Evolutionary conservation across 2,797 vertebrate species (phyloP).

Genomic region (Macropodus opercularis): DNA sequence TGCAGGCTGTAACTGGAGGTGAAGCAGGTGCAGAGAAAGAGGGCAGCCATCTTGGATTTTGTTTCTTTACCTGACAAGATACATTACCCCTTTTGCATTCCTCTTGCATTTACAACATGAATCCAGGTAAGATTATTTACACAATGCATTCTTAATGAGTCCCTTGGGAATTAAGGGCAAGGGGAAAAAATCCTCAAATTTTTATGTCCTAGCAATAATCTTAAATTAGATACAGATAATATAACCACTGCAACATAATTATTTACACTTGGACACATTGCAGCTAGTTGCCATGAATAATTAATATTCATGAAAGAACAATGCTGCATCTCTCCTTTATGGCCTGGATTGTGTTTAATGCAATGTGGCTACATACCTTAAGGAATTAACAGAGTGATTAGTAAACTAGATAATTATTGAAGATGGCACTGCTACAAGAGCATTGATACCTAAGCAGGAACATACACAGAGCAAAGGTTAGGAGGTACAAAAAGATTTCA

Average conservation of each 20-base stretch:
- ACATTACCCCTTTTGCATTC: conserved; percentile 66
- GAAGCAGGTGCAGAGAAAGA: conserved; percentile 34
- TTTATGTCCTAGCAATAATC: neutral
- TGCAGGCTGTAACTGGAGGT: conserved; percentile 71
- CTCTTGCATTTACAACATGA: conserved; percentile 67
- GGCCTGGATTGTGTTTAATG: no score
- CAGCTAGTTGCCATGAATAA: no score
- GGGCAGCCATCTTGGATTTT: conserved; percentile 70
- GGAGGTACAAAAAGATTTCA: no score
- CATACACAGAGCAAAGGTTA: no score
- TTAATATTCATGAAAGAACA: neutral
- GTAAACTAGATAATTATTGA: no score
- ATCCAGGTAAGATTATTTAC: conserved; percentile 72
- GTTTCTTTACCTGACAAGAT: conserved; percentile 63
- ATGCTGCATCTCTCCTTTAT: neutral
- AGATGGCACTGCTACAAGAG: no score
- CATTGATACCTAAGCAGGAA: no score
- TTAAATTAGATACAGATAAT: neutral
- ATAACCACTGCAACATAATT: neutral
- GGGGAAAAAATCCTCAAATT: conserved; percentile 39
- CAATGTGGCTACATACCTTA: no score
- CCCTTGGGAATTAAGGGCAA: conserved; percentile 77
- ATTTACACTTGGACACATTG: no score
- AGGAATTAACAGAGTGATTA: no score
- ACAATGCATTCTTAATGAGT: conserved; percentile 77